phyloP scores from a whole-genome alignment of 2,113 vertebrate species.

The Corydoras sp. region DNA sequence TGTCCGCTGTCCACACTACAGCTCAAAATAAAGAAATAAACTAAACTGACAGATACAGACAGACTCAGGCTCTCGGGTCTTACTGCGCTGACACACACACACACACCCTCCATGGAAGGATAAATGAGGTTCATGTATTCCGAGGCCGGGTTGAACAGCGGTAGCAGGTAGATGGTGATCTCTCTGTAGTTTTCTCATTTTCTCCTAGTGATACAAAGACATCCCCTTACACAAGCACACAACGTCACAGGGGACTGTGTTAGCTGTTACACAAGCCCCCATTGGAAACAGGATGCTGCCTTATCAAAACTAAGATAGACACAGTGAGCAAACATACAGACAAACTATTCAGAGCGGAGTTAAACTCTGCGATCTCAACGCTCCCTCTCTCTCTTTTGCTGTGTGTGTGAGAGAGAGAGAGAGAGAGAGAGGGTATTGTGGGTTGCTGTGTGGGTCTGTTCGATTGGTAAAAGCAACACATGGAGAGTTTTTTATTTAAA shows the following conservation, averaged over 20 bases:
- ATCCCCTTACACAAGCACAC: constrained; percentile 37
- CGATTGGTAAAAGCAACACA: constrained; percentile 19
- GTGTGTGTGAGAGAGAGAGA: not conserved
- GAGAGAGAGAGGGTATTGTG: not conserved
- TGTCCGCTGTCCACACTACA: constrained; percentile 2
- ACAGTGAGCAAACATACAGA: constrained; percentile 36
- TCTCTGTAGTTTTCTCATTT: constrained; percentile 41
- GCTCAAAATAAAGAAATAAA: constrained; percentile 21
- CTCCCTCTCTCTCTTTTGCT: too few species aligned
- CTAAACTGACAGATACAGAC: constrained; percentile 35
- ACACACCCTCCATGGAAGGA: constrained; percentile 17
- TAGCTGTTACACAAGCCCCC: constrained; percentile 49
- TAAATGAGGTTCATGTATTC: constrained; percentile 23
- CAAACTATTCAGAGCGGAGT: constrained; percentile 9
- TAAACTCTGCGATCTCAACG: constrained; percentile 14
- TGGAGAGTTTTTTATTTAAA: constrained; percentile 29
- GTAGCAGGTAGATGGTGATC: constrained; percentile 31
- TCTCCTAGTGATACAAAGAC: constrained; percentile 35
- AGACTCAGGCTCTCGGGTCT: constrained; percentile 1
- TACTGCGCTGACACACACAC: constrained; percentile 22
- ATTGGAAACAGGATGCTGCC: constrained; percentile 70
- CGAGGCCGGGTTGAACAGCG: constrained; percentile 13
- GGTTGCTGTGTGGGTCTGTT: not conserved
- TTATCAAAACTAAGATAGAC: constrained; percentile 52
- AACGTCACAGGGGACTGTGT: constrained; percentile 55